These are phyloP conservation scores for Eupithecia subumbrata DNA, from an alignment of 2,888 invertebrate species.

Conservation along the genomic window DNA sequence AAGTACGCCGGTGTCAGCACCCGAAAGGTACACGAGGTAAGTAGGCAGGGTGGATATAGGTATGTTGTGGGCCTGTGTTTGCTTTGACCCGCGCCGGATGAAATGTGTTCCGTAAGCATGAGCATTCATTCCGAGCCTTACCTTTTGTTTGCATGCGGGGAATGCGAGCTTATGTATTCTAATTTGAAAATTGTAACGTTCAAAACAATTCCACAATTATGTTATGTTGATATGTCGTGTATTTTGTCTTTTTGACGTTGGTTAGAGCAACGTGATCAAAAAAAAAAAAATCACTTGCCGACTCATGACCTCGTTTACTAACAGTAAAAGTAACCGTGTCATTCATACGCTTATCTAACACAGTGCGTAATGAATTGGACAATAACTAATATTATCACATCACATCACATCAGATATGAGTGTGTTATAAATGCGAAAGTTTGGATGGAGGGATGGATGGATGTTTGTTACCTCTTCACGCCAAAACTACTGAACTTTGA, in stretches of 20 bases:
- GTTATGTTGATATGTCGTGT: not conserved
- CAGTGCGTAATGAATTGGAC: too few relatives aligned
- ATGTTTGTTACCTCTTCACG: too few relatives aligned
- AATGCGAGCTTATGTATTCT: constrained; percentile 9
- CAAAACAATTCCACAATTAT: not conserved
- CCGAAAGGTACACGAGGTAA: not conserved
- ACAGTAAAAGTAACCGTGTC: too few relatives aligned
- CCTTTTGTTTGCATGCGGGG: not conserved
- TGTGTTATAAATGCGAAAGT: too few relatives aligned
- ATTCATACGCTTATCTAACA: too few relatives aligned
- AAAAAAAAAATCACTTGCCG: too few relatives aligned
- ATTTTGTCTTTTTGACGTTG: not conserved
- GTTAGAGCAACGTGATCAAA: too few relatives aligned
- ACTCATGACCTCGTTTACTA: too few relatives aligned
- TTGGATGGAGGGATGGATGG: too few relatives aligned
- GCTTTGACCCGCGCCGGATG: constrained; percentile 5
- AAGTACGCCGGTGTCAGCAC: not conserved
- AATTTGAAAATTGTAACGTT: not conserved
- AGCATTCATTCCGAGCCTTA: not conserved
- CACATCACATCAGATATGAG: too few relatives aligned
- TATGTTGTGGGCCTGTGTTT: not conserved
- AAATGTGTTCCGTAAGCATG: not conserved
- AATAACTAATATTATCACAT: too few relatives aligned
- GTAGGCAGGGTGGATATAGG: not conserved
- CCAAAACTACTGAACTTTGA: too few relatives aligned